phyloP scores from a whole-genome alignment of 1,140 invertebrate genomes.

The Tetraneura akinire region DNA sequence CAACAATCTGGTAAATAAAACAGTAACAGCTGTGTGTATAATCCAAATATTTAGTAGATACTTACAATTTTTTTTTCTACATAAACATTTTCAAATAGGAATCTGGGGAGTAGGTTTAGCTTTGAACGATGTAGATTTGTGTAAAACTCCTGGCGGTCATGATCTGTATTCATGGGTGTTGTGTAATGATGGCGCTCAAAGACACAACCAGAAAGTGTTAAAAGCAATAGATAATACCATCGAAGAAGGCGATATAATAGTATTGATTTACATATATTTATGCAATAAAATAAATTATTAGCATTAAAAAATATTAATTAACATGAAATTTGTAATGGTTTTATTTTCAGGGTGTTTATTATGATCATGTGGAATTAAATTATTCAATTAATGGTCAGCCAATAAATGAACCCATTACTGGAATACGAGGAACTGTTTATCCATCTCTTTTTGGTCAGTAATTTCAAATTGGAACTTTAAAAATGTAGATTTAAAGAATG shows the following conservation, averaged over 20 bases:
- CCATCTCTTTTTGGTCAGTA: constrained; percentile 89
- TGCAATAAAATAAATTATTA: too few relatives aligned
- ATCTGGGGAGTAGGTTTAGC: constrained; percentile 93
- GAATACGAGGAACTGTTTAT: constrained; percentile 87
- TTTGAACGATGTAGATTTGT: constrained; percentile 82
- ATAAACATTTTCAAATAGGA: constrained; percentile 59
- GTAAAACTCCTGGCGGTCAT: constrained; percentile 78
- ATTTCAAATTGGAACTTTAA: too few relatives aligned
- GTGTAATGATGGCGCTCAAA: constrained; percentile 82
- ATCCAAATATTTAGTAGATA: too few relatives aligned
- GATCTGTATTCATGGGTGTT: constrained; percentile 93
- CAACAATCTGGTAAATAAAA: constrained; percentile 80
- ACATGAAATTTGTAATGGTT: constrained; percentile 34
- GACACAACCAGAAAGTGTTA: constrained; percentile 80
- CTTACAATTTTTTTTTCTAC: neutral
- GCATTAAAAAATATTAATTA: too few relatives aligned
- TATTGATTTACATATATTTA: constrained; percentile 58
- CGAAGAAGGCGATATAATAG: constrained; percentile 93
- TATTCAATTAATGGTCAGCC: constrained; percentile 93
- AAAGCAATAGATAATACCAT: constrained; percentile 69
- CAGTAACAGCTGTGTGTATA: neutral
- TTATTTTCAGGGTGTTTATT: constrained; percentile 77
- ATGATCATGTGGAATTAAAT: constrained; percentile 95
- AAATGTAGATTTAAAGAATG: too few relatives aligned
- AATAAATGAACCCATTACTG: constrained; percentile 80